phyloP scores from a whole-genome alignment of 1,140 invertebrate genomes.

The Potamilus streckersoni region DNA sequence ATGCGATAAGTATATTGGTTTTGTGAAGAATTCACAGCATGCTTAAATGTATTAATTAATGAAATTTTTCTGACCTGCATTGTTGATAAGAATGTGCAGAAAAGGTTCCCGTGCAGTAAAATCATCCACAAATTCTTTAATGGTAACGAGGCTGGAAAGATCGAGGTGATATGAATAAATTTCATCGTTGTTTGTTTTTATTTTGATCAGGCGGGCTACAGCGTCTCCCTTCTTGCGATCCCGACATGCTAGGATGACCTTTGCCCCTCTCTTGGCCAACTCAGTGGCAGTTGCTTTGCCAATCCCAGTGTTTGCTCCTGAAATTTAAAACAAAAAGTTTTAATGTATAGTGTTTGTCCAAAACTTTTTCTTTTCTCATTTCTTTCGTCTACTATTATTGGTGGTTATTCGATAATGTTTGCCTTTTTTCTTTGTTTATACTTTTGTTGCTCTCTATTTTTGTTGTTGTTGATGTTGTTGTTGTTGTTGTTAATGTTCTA shows the following conservation, averaged over 20 bases:
- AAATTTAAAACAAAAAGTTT: slow-evolving; percentile 5
- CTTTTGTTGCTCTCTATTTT: too few relatives aligned
- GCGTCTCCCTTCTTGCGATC: slow-evolving; percentile 62
- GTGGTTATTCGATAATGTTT: too few relatives aligned
- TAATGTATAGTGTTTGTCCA: neutral
- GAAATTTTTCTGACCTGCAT: slow-evolving; percentile 55
- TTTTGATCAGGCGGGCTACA: slow-evolving; percentile 58
- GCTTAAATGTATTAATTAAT: too few relatives aligned
- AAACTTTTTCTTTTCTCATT: too few relatives aligned
- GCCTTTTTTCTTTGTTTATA: too few relatives aligned
- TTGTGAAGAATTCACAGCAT: too few relatives aligned
- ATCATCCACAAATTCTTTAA: slow-evolving; percentile 54
- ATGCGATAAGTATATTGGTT: too few relatives aligned
- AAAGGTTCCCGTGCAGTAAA: slow-evolving; percentile 49
- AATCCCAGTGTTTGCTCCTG: slow-evolving; percentile 65
- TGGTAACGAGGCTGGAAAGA: slow-evolving; percentile 50
- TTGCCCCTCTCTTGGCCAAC: slow-evolving; percentile 58
- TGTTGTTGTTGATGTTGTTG: too few relatives aligned
- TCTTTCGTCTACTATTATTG: too few relatives aligned
- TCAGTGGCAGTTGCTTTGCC: slow-evolving; percentile 62
- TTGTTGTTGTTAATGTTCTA: too few relatives aligned
- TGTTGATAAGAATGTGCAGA: slow-evolving; percentile 63
- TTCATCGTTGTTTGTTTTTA: slow-evolving; percentile 59
- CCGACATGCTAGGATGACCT: slow-evolving; percentile 57
- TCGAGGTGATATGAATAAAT: slow-evolving; percentile 54